These are phyloP conservation scores for Ptychobarbus kaznakovi DNA, from an alignment of 2,797 vertebrate genomes.

Conservation along the genomic window DNA sequence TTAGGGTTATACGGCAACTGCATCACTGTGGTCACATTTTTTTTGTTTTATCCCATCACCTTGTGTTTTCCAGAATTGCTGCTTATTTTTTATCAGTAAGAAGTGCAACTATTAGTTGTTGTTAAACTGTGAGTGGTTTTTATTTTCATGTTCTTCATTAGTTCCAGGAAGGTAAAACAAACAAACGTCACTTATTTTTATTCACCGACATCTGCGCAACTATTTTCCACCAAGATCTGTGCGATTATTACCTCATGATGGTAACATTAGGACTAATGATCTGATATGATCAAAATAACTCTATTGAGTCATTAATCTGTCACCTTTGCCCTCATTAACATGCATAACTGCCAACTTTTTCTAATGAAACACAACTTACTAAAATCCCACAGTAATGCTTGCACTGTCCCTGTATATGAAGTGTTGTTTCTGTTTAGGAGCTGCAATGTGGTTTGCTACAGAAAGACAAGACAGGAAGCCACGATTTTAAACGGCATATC, in stretches of 20 bases:
- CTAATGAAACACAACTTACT: background rate
- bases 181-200: conserved; percentile 38
- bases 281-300: conserved; percentile 14
- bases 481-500: conserved; percentile 57
- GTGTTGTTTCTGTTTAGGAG: conserved; percentile 57
- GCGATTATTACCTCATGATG: conserved; percentile 22
- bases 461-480: conserved; percentile 70
- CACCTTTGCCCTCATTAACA: conserved; percentile 3
- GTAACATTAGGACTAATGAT: conserved; percentile 17
- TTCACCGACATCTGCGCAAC: background rate
- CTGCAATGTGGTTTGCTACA: conserved; percentile 62
- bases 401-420: conserved; percentile 25
- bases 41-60: background rate
- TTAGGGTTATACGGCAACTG: background rate
- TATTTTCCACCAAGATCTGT: conserved; percentile 23
- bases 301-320: background rate
- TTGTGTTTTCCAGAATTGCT: background rate
- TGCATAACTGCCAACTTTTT: background rate
- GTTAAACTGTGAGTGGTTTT: background rate
- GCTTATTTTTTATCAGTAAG: background rate
- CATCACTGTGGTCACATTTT: background rate
- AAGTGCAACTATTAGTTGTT: background rate
- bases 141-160: conserved; percentile 18
- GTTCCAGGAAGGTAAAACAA: conserved; percentile 23
- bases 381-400: conserved; percentile 20